Evolutionary conservation across 2,797 vertebrate genomes (phyloP).

Genomic region (Esox masquinongy): DNA sequence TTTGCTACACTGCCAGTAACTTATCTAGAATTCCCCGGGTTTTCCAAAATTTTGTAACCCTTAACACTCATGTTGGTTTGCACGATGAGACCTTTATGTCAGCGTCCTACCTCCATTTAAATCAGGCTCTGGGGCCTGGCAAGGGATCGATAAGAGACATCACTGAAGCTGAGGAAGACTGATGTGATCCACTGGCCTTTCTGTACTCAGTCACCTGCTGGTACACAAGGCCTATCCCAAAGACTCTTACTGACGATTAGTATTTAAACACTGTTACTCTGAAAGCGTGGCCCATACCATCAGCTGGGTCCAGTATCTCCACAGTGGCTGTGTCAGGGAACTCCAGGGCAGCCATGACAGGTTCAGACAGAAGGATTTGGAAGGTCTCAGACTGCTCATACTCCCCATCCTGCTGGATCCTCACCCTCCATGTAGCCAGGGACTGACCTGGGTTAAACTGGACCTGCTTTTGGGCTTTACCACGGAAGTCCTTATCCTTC

Average conservation of each 20-base stretch:
- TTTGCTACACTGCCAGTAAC: too few relatives aligned
- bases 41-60: background rate
- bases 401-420: slow-evolving; percentile 80
- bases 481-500: slow-evolving; percentile 88
- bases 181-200: background rate
- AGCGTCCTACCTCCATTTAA: too few relatives aligned
- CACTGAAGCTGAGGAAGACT: background rate
- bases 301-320: slow-evolving; percentile 90
- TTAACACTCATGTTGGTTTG: too few relatives aligned
- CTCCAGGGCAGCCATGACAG: slow-evolving; percentile 89
- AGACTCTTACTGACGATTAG: background rate
- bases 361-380: slow-evolving; percentile 88
- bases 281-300: slow-evolving; percentile 76
- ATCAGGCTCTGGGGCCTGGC: background rate
- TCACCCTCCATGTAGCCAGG: slow-evolving; percentile 83
- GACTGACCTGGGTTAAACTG: slow-evolving; percentile 96
- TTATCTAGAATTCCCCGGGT: background rate
- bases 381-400: slow-evolving; percentile 90
- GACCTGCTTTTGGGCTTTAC: slow-evolving; percentile 90
- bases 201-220: background rate
- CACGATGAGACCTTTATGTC: too few relatives aligned
- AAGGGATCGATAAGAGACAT: background rate
- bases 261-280: background rate
- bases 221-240: background rate
- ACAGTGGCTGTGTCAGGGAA: slow-evolving; percentile 81